Conservation (phyloP, 2,888 invertebrate species). For the Drosophila lacicola region DNA sequence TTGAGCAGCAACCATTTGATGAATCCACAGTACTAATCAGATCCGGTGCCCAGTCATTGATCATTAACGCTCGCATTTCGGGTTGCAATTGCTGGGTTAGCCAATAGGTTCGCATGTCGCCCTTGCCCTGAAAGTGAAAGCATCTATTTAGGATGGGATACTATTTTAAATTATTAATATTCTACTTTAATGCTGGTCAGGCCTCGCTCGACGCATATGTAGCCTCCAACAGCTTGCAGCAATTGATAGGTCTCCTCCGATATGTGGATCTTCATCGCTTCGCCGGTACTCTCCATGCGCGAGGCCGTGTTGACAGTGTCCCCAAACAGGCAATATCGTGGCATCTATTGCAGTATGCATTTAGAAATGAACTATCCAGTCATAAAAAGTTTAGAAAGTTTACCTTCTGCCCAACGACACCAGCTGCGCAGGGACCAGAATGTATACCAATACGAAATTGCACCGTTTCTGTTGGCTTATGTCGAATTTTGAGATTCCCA, state of each 20-base stretch:
- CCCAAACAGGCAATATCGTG: conserved; percentile 93
- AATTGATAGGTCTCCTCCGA: conserved; percentile 90
- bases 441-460: conserved; percentile 91
- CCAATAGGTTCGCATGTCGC: conserved; percentile 95
- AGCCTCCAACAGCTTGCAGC: conserved; percentile 90
- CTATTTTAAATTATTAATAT: not conserved
- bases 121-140: conserved; percentile 91
- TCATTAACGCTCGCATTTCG: conserved; percentile 33
- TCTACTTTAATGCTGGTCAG: conserved; percentile 90
- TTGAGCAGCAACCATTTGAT: conserved; percentile 52
- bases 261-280: conserved; percentile 91
- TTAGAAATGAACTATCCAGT: not conserved
- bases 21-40: conserved; percentile 81
- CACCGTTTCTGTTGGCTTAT: conserved; percentile 88
- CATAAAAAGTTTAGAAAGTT: not conserved
- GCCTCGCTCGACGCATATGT: conserved; percentile 90
- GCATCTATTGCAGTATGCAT: conserved; percentile 87
- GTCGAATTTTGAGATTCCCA: conserved; percentile 89
- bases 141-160: not conserved
- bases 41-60: conserved; percentile 79
- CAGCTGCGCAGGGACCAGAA: conserved; percentile 91
- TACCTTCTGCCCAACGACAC: conserved; percentile 90
- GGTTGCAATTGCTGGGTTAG: conserved; percentile 88
- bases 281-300: conserved; percentile 91
- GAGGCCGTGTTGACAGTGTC: conserved; percentile 94